phyloP scores from a whole-genome alignment of 1,140 invertebrate species.

The Eueides isabella region DNA sequence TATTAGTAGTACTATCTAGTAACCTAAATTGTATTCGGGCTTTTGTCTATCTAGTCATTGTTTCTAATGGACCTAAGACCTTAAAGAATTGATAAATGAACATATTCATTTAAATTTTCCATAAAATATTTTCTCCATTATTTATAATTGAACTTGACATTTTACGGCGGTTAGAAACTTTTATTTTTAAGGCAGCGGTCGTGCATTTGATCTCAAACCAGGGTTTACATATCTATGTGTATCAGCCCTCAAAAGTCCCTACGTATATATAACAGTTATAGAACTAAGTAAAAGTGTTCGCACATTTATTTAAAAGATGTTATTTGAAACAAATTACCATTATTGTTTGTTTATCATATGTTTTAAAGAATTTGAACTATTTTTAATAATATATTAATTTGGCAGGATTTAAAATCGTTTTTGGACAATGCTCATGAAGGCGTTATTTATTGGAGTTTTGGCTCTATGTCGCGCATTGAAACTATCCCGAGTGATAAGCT shows the following conservation, averaged over 20 bases:
- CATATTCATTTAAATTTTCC: background rate
- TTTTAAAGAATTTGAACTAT: no score
- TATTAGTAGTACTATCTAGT: no score
- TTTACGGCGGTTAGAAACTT: background rate
- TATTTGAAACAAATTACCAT: no score
- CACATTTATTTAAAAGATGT: no score
- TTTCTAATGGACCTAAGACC: slow-evolving; percentile 37
- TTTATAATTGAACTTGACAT: background rate
- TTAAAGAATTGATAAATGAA: slow-evolving; percentile 6
- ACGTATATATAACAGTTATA: no score
- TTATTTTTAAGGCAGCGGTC: no score
- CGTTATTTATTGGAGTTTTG: slow-evolving; percentile 87
- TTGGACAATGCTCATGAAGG: slow-evolving; percentile 84
- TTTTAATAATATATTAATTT: background rate
- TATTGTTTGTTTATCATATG: no score
- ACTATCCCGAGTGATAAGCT: slow-evolving; percentile 78
- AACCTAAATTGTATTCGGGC: slow-evolving; percentile 32
- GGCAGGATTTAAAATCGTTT: slow-evolving; percentile 82
- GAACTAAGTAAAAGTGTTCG: no score
- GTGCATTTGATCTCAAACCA: no score
- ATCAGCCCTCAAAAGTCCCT: no score
- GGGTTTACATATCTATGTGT: no score
- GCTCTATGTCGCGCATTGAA: slow-evolving; percentile 84
- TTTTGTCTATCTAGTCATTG: slow-evolving; percentile 19
- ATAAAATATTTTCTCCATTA: no score